Evolutionary conservation across 2,797 vertebrate genomes (phyloP).

Genomic region (Sebastes nivosus): DNA sequence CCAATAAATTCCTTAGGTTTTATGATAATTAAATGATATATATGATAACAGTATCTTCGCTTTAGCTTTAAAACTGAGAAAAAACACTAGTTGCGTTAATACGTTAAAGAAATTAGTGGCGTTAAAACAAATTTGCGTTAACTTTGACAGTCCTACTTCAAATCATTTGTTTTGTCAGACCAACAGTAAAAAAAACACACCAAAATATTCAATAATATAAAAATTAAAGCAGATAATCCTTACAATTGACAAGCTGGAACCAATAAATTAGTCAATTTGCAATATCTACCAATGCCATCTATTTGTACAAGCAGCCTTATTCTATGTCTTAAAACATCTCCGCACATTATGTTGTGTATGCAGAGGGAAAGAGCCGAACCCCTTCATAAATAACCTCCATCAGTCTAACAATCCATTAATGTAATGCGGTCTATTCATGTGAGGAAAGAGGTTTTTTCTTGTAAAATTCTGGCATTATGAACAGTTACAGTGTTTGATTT

Average conservation of each 20-base stretch:
- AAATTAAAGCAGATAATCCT: neutral
- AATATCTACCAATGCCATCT: neutral
- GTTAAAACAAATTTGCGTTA: too few relatives aligned
- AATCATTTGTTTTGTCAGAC: neutral
- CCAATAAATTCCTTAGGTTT: too few relatives aligned
- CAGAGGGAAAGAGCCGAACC: neutral
- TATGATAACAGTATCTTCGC: too few relatives aligned
- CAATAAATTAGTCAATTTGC: neutral
- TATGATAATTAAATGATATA: too few relatives aligned
- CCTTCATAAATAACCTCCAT: neutral
- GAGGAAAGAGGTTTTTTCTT: neutral
- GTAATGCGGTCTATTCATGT: neutral
- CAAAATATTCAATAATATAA: neutral
- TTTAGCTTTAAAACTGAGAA: too few relatives aligned
- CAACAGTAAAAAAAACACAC: neutral
- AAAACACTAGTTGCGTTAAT: too few relatives aligned
- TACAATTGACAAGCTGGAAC: neutral
- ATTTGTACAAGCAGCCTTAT: neutral
- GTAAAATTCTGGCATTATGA: neutral
- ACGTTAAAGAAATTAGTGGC: too few relatives aligned
- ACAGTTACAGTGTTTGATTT: constrained; percentile 15
- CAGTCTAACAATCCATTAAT: neutral
- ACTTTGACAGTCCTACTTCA: too few relatives aligned
- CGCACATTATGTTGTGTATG: neutral
- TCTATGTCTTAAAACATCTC: neutral